Base-by-base conservation (phyloP, 2,888 invertebrate species). In the Chaetogeoica ovagalla region DNA sequence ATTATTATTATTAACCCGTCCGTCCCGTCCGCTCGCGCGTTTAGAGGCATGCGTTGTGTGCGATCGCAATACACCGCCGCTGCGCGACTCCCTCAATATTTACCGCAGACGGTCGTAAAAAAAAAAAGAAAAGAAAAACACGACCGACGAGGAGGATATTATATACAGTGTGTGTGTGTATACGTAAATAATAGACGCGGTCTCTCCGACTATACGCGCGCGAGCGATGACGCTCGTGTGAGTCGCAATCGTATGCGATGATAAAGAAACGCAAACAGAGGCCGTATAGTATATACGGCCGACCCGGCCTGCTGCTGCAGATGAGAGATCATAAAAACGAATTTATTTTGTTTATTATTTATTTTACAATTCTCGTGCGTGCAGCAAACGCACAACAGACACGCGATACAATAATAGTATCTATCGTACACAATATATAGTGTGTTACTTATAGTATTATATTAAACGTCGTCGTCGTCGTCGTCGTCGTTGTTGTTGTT, bases 61-160 rank as follows among this genome's bases (percentile, higher is more conserved):
- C n/a, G n/a, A n/a, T n/a, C n/a, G n/a, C n/a, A n/a, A 30, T 30
- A 30, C 30, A 4, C 30, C 30, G 4, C 30, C 4, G 30, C 30
- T 4, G 30, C 15, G 66, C 66, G 66, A 66, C 75, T 66, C 66
- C 66, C 66, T 66, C 13, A 75, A 75, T 75, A 75, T 75, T 75
- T 75, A 75, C 75, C 69, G 21, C 69, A 68, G 77, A 69, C 77
- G 52, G 77, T 77, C 77, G 76, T 76, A 76, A 76, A 77, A 55
- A 48, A 19, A 65, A 9, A 73, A 17, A n/a, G 43, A 69, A 48
- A 66, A 48, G 11, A 62, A 72, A 19, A 23, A 62, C 39, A 65
- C 59, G 71, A 48, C 15, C 19, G 74, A 65, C 30, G 30, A 30
- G 30, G 74, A 65, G 15, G 17, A 59, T n/a, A 19, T 37, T 39